A percentile compares a stretch with the other conserved stretches of the same genome.
Evolutionary conservation across 2,113 vertebrate genomes (phyloP).

Genomic region (Nothobranchius furzeri): DNA sequence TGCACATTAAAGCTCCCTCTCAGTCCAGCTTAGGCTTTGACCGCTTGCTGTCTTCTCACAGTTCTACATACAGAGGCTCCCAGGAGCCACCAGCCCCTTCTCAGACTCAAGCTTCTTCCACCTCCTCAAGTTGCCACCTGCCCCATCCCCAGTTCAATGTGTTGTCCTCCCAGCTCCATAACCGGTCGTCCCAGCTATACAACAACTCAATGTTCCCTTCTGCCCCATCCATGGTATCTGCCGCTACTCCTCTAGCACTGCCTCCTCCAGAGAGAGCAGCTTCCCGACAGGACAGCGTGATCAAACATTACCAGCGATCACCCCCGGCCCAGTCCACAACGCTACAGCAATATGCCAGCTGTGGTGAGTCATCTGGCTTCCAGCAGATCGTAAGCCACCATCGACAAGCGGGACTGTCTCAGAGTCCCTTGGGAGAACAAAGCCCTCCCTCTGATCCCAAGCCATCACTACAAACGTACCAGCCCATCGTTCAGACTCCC

Average conservation of each 20-base stretch:
- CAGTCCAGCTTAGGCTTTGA: slow-evolving; percentile 80
- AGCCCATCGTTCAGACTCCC: slow-evolving; percentile 84
- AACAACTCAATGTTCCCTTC: slow-evolving; percentile 86
- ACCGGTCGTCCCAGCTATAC: slow-evolving; percentile 84
- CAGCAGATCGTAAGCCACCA: slow-evolving; percentile 82
- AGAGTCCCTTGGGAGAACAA: slow-evolving; percentile 85
- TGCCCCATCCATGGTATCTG: slow-evolving; percentile 62
- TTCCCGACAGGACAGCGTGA: slow-evolving; percentile 88
- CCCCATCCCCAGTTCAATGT: slow-evolving; percentile 87
- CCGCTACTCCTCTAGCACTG: slow-evolving; percentile 60
- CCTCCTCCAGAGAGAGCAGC: slow-evolving; percentile 80
- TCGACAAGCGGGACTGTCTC: slow-evolving; percentile 77
- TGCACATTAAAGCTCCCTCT: slow-evolving; percentile 81
- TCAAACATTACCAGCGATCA: slow-evolving; percentile 91
- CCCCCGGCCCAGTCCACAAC: slow-evolving; percentile 76
- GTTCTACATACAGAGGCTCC: slow-evolving; percentile 70
- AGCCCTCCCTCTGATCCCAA: slow-evolving; percentile 77
- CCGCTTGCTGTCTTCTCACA: slow-evolving; percentile 77
- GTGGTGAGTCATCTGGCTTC: slow-evolving; percentile 83
- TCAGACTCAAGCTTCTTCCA: slow-evolving; percentile 70
- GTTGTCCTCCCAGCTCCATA: slow-evolving; percentile 85
- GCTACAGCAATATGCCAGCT: slow-evolving; percentile 88
- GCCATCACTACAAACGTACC: slow-evolving; percentile 79
- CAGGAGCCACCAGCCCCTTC: slow-evolving; percentile 70
- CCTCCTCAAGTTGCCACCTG: slow-evolving; percentile 80